These are phyloP conservation scores for Xenus cinereus DNA, from an alignment of 2,113 vertebrate genomes.

Conservation along the genomic window DNA sequence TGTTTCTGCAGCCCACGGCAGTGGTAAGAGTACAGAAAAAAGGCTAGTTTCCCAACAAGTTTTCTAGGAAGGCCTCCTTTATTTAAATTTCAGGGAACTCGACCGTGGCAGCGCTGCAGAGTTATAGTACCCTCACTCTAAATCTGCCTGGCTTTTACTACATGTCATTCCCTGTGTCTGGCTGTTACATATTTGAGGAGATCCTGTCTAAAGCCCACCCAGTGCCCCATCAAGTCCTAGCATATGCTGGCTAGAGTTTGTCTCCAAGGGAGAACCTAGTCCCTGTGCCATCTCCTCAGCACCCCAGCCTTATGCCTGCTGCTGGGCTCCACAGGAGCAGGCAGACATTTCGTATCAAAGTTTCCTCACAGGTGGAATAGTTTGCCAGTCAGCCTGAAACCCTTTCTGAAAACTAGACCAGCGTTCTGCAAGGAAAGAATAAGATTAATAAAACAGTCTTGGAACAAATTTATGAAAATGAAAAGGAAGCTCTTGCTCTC, in stretches of 20 bases:
- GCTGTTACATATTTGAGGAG: neutral
- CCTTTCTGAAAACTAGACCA: neutral
- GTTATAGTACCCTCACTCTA: neutral
- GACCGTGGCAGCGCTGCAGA: neutral
- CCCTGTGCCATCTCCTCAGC: neutral
- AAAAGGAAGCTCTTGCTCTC: neutral
- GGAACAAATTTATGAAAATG: constrained; percentile 16
- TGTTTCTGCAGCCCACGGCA: neutral
- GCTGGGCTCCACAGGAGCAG: fast-evolving
- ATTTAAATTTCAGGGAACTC: neutral
- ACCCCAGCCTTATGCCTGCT: fast-evolving
- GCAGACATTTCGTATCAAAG: neutral
- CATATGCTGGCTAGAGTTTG: neutral
- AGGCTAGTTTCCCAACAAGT: neutral
- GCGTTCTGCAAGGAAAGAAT: neutral
- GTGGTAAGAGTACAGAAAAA: neutral
- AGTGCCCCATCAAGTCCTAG: neutral
- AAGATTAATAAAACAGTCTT: constrained; percentile 16
- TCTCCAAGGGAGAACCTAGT: neutral
- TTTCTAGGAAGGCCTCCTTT: neutral
- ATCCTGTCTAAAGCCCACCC: neutral
- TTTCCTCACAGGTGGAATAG: fast-evolving
- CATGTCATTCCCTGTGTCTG: neutral
- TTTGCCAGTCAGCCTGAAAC: neutral
- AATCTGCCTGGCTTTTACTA: neutral